Percentiles rank a stretch among this genome's conserved stretches.
phyloP scores from a whole-genome alignment of 2,113 vertebrate species.

The cat (Felis catus) region F.catus_Fca126_mat1.0 CM031421.1:13375001-13375500 shows the following conservation, averaged over 20 bases:
- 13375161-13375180: slow-evolving; percentile 75
- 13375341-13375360: slow-evolving; percentile 61
- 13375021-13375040: not conserved
- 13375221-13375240: slow-evolving; percentile 73
- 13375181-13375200: slow-evolving; percentile 73
- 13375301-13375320: slow-evolving; percentile 67
- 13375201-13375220: slow-evolving; percentile 78
- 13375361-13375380: slow-evolving; percentile 23
- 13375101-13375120: slow-evolving; percentile 60
- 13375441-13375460: not conserved
- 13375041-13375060: slow-evolving; percentile 59
- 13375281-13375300: slow-evolving; percentile 64
- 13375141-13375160: slow-evolving; percentile 63
- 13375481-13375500: slow-evolving; percentile 50
- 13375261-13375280: slow-evolving; percentile 65
- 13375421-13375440: slow-evolving; percentile 31
- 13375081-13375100: slow-evolving; percentile 54
- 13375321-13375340: slow-evolving; percentile 49
- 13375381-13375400: slow-evolving; percentile 29
- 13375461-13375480: slow-evolving; percentile 1
- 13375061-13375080: slow-evolving; percentile 66
- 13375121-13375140: slow-evolving; percentile 70
- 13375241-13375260: slow-evolving; percentile 66
- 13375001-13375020: not conserved
- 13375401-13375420: slow-evolving; percentile 43